Conservation (phyloP, 1,140 invertebrate species). For the Mizuhopecten yessoensis region DNA sequence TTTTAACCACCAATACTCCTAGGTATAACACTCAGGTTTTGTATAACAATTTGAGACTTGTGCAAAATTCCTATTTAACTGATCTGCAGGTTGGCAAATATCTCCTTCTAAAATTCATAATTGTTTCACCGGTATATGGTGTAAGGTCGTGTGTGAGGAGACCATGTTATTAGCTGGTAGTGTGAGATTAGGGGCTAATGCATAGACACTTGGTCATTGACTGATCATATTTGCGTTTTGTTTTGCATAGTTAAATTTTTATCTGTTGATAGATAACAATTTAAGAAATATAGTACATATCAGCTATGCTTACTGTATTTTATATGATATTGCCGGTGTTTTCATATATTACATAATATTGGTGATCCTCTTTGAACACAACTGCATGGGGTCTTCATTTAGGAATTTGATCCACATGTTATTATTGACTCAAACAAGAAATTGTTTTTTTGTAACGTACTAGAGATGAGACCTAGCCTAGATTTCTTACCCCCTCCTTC, state of each 20-base stretch:
- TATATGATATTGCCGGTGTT: neutral
- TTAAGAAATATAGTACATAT: slow-evolving; percentile 28
- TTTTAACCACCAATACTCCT: too few relatives aligned
- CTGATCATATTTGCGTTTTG: too few relatives aligned
- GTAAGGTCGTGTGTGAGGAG: too few relatives aligned
- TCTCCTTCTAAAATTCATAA: too few relatives aligned
- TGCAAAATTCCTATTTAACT: too few relatives aligned
- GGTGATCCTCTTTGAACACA: neutral
- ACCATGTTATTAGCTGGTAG: too few relatives aligned
- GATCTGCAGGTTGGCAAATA: too few relatives aligned
- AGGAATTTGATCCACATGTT: neutral
- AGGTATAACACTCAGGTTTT: too few relatives aligned
- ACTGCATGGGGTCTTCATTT: neutral
- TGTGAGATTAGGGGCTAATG: too few relatives aligned
- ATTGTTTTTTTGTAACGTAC: neutral
- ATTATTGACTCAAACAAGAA: neutral
- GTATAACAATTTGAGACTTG: too few relatives aligned
- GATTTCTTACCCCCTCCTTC: neutral
- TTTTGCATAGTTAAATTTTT: neutral
- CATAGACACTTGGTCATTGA: too few relatives aligned
- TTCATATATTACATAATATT: neutral
- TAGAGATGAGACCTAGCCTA: neutral
- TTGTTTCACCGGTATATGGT: too few relatives aligned
- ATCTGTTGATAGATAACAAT: neutral
- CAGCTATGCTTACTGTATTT: neutral